A percentile compares a stretch with the other conserved stretches of the same genome.
phyloP scores from a whole-genome alignment of 2,113 vertebrate genomes.

The Thalassarche chlororhynchos region DNA sequence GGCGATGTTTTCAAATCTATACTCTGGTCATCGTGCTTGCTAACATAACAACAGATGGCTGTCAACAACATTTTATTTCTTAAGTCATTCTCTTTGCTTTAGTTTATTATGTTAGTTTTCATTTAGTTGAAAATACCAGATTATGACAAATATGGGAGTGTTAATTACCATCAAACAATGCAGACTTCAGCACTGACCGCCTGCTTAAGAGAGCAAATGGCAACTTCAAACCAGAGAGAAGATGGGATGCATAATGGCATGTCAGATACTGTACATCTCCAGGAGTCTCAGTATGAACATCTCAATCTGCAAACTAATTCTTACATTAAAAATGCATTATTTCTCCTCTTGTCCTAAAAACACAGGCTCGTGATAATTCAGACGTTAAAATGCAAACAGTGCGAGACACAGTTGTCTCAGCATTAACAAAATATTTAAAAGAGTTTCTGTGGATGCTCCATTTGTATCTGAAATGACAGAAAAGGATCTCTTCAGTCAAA shows the following conservation, averaged over 20 bases:
- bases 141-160: background rate
- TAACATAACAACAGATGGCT: background rate
- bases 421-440: background rate
- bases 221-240: background rate
- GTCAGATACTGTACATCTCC: background rate
- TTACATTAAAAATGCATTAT: background rate
- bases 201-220: background rate
- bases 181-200: background rate
- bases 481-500: background rate
- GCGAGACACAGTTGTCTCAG: background rate
- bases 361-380: background rate
- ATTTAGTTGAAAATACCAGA: background rate
- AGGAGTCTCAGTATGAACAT: background rate
- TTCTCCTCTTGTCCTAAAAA: background rate
- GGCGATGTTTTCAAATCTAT: background rate
- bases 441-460: background rate
- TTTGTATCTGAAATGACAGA: background rate
- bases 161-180: background rate
- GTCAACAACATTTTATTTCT: background rate
- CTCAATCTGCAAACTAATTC: background rate
- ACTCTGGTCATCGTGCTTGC: background rate
- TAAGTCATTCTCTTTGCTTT: background rate
- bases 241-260: background rate
- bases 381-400: background rate
- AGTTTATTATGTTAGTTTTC: background rate